phyloP scores from a whole-genome alignment of 2,113 vertebrate genomes.

The Grantiella picta region DNA sequence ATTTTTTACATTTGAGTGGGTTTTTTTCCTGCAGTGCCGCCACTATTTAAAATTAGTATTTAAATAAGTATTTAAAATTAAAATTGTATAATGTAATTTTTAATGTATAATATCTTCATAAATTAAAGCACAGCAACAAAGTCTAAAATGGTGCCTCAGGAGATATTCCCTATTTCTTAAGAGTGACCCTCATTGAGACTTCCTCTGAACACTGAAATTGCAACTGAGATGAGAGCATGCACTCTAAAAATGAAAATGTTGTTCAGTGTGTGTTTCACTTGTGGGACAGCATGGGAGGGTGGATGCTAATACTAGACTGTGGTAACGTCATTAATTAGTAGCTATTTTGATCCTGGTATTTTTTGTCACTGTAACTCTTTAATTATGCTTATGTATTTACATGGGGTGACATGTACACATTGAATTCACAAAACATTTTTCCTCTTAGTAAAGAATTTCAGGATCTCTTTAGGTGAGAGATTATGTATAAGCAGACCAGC shows the following conservation, averaged over 20 bases:
- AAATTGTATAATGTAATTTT: not conserved
- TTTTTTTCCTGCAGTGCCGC: not conserved
- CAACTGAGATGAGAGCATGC: not conserved
- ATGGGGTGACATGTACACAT: not conserved
- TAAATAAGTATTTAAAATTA: not conserved
- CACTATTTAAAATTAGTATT: not conserved
- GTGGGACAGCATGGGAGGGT: not conserved
- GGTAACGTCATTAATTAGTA: not conserved
- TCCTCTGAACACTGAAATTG: not conserved
- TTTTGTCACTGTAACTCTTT: not conserved
- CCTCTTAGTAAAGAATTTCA: not conserved
- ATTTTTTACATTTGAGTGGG: not conserved
- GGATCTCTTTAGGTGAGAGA: not conserved
- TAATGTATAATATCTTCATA: not conserved
- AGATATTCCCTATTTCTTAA: fast-evolving
- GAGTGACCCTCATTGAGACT: not conserved
- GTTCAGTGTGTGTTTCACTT: not conserved
- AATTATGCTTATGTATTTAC: not conserved
- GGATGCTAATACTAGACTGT: not conserved
- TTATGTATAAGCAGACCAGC: not conserved
- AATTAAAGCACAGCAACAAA: not conserved
- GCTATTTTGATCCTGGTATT: not conserved
- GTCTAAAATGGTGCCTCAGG: not conserved
- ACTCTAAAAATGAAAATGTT: not conserved
- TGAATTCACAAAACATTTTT: not conserved